Conservation (phyloP, 1,140 invertebrate species). For the Drosophila cardini region DNA sequence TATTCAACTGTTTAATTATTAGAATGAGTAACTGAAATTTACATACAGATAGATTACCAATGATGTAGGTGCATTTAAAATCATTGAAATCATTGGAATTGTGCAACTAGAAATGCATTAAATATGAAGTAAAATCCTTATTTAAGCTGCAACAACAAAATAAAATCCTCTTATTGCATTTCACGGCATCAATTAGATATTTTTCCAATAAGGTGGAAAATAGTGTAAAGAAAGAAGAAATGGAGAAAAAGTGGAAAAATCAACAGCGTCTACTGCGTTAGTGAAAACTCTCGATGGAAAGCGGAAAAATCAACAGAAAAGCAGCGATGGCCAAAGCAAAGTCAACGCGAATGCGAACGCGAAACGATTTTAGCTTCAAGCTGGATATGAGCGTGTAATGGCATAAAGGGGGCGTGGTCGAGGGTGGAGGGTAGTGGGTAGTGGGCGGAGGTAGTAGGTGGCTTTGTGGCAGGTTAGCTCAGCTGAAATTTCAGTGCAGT, state of each 20-base stretch:
- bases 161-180: constrained; percentile 66
- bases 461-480: not conserved
- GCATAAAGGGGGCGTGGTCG: not conserved
- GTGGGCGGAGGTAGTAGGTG: not conserved
- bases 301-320: constrained; percentile 71
- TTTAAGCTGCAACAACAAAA: constrained; percentile 56
- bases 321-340: constrained; percentile 39
- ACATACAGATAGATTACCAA: not conserved
- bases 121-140: not conserved
- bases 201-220: constrained; percentile 53
- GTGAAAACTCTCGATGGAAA: constrained; percentile 37
- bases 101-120: not conserved
- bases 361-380: constrained; percentile 23
- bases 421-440: not conserved
- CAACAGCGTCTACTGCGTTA: constrained; percentile 37
- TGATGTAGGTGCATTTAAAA: constrained; percentile 9
- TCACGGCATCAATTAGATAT: constrained; percentile 67
- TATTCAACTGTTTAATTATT: not conserved
- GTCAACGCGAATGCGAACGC: constrained; percentile 27
- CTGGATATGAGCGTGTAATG: not conserved
- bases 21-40: not conserved
- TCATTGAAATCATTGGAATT: constrained; percentile 8
- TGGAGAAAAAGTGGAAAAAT: constrained; percentile 41
- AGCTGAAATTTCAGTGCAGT: constrained; percentile 21
- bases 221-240: constrained; percentile 31